phyloP scores from a whole-genome alignment of 2,113 vertebrate genomes.

The Archilochus colubris region DNA sequence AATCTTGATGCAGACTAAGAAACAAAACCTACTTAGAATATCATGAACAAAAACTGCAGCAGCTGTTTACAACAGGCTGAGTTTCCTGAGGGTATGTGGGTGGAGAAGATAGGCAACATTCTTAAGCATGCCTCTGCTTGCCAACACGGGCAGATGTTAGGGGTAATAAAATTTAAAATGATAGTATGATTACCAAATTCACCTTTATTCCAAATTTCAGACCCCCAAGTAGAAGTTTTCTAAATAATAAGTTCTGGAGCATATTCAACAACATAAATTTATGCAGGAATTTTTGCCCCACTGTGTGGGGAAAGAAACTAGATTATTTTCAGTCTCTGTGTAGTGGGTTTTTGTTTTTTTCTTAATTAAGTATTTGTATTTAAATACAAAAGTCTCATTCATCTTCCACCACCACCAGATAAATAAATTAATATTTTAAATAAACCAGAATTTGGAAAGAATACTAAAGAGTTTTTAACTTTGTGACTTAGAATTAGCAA shows the following conservation, averaged over 20 bases:
- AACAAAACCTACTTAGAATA: neutral
- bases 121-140: constrained; percentile 48
- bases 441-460: neutral
- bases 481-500: neutral
- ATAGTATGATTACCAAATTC: neutral
- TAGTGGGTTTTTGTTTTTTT: neutral
- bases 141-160: neutral
- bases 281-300: neutral
- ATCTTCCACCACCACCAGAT: neutral
- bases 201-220: neutral
- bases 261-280: neutral
- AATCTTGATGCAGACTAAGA: neutral
- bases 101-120: constrained; percentile 32
- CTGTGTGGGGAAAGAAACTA: neutral
- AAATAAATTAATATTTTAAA: neutral
- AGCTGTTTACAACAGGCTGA: neutral
- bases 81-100: neutral
- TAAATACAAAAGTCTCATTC: neutral
- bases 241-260: neutral
- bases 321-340: neutral
- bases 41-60: neutral
- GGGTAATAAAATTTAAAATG: neutral
- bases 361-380: neutral
- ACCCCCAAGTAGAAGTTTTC: neutral
- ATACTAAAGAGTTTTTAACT: neutral